These are phyloP conservation scores for Poeciliopsis paucimaculata DNA, from an alignment of 2,797 vertebrate genomes.

Conservation along the genomic window DNA sequence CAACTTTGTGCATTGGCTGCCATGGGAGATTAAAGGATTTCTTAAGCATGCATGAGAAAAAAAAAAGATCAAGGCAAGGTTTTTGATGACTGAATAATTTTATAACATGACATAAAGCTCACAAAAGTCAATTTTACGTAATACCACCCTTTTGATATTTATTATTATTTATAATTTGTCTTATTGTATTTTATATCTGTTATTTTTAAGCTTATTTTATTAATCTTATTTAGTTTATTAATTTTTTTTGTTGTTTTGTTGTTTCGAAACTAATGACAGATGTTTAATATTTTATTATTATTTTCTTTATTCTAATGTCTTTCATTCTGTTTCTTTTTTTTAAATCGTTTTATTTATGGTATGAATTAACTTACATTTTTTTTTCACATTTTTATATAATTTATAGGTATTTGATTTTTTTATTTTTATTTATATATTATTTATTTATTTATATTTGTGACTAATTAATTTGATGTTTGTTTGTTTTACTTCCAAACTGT, in stretches of 20 bases:
- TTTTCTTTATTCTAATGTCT: not conserved
- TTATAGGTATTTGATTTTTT: not conserved
- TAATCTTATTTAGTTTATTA: not conserved
- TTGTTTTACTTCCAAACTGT: not conserved
- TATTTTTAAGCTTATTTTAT: not conserved
- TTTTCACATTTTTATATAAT: not conserved
- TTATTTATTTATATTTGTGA: not conserved
- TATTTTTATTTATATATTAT: not conserved
- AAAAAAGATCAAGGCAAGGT: no score
- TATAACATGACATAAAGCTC: no score
- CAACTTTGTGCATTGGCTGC: no score
- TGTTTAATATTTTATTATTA: not conserved
- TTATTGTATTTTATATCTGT: not conserved
- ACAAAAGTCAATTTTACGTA: no score
- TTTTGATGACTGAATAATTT: no score
- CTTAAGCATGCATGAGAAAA: no score
- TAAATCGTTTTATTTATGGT: not conserved
- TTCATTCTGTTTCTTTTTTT: not conserved
- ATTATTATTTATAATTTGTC: not conserved
- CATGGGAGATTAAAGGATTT: no score
- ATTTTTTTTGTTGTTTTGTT: not conserved
- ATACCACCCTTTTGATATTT: not conserved
- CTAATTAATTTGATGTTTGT: not conserved
- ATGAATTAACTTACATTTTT: not conserved
- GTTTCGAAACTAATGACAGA: not conserved